Evolutionary conservation across 2,888 invertebrate species (phyloP).

Genomic region (Harpagoxenus sublaevis): DNA sequence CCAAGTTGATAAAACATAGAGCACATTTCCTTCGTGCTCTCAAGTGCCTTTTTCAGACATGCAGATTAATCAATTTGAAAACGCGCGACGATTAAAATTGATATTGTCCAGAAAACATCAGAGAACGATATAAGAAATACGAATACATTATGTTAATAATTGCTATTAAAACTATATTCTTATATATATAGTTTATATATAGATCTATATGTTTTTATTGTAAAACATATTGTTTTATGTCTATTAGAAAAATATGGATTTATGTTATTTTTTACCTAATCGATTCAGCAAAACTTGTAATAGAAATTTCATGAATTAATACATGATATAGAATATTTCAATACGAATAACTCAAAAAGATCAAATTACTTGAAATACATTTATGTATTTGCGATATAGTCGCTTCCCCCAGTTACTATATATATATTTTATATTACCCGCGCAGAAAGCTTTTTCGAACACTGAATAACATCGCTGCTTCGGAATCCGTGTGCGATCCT

Average conservation of each 20-base stretch:
- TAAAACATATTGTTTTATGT: background rate
- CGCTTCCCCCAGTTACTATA: background rate
- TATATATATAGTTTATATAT: background rate
- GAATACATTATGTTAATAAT: background rate
- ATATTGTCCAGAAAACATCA: background rate
- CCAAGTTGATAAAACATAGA: slow-evolving; percentile 34
- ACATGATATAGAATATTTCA: background rate
- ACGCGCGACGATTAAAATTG: background rate
- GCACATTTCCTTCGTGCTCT: slow-evolving; percentile 2
- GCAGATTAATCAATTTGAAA: background rate
- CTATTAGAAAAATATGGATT: background rate
- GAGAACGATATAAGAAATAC: background rate
- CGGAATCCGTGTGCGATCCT: background rate
- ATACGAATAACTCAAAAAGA: background rate
- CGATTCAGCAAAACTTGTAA: background rate
- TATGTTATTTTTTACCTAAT: background rate
- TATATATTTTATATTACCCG: background rate
- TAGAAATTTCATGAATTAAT: background rate
- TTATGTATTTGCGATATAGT: background rate
- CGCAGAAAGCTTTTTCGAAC: background rate
- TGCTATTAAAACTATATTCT: background rate
- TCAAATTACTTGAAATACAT: slow-evolving; percentile 6
- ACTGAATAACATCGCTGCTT: background rate
- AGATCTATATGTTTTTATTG: background rate
- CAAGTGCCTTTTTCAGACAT: background rate